These are phyloP conservation scores for Anolis sagrei DNA, from an alignment of 2,113 vertebrate species.

Conservation along the genomic window DNA sequence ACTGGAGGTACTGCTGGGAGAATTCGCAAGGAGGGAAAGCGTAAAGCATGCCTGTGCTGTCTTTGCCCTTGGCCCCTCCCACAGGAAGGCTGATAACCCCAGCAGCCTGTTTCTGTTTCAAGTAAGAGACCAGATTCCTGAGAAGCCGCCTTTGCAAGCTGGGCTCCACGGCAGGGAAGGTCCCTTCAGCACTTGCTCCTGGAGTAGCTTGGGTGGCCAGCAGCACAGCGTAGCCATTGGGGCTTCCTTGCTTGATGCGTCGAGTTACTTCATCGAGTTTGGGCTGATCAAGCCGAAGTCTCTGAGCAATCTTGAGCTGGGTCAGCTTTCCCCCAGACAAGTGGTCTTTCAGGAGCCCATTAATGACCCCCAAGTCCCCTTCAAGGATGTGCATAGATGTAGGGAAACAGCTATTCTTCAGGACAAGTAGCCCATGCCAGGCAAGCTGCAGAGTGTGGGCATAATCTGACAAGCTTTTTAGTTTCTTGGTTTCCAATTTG, in stretches of 20 bases:
- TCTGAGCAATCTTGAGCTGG: slow-evolving; percentile 97
- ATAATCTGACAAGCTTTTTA: slow-evolving; percentile 87
- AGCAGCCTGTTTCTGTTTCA: slow-evolving; percentile 98
- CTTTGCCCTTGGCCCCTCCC: slow-evolving; percentile 88
- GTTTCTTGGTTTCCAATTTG: slow-evolving; percentile 79
- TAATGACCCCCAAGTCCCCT: slow-evolving; percentile 88
- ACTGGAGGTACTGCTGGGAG: slow-evolving; percentile 95
- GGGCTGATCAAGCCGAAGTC: slow-evolving; percentile 95
- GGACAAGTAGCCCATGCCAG: slow-evolving; percentile 94
- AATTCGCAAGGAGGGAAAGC: slow-evolving; percentile 97
- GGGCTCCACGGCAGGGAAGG: slow-evolving; percentile 82
- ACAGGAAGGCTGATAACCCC: slow-evolving; percentile 95
- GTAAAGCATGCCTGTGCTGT: slow-evolving; percentile 93
- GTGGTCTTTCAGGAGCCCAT: slow-evolving; percentile 86
- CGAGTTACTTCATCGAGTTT: slow-evolving; percentile 96
- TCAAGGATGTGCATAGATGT: slow-evolving; percentile 95
- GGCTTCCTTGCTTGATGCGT: slow-evolving; percentile 91
- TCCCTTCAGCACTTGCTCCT: slow-evolving; percentile 72
- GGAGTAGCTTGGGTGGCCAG: slow-evolving; percentile 89
- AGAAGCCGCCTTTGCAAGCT: slow-evolving; percentile 95
- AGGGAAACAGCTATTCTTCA: slow-evolving; percentile 98
- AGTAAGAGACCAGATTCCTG: slow-evolving; percentile 97
- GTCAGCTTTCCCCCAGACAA: slow-evolving; percentile 79
- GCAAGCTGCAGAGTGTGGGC: slow-evolving; percentile 88
- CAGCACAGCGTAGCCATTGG: slow-evolving; percentile 91